A percentile compares a stretch with the other conserved stretches of the same genome.
Evolutionary conservation across 2,888 invertebrate species (phyloP).

Genomic region (Ferdinandea cuprea): DNA sequence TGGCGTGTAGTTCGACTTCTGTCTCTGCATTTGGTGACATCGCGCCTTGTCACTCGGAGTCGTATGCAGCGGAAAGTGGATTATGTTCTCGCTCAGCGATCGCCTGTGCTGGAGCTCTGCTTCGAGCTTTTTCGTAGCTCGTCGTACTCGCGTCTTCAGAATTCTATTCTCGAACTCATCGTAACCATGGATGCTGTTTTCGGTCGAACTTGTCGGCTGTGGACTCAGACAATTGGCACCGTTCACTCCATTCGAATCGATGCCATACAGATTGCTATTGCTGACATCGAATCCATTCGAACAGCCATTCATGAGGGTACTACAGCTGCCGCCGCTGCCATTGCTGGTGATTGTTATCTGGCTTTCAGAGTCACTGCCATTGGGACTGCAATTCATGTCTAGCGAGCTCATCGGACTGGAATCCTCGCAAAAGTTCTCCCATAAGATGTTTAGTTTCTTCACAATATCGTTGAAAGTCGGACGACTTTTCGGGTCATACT

Average conservation of each 20-base stretch:
- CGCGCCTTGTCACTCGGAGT: conserved; percentile 90
- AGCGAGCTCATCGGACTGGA: conserved; percentile 81
- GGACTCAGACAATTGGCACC: conserved; percentile 52
- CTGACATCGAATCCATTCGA: conserved; percentile 69
- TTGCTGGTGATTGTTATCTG: conserved; percentile 61
- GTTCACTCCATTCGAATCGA: conserved; percentile 52
- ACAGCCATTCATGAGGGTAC: conserved; percentile 74
- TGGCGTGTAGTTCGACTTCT: conserved; percentile 80
- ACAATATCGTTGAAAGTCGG: conserved; percentile 94
- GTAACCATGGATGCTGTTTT: conserved; percentile 78
- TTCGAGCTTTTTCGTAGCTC: conserved; percentile 81
- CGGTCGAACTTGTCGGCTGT: conserved; percentile 60
- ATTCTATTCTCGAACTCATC: conserved; percentile 79
- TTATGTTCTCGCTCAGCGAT: conserved; percentile 89
- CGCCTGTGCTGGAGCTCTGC: conserved; percentile 86
- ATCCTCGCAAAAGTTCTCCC: conserved; percentile 84
- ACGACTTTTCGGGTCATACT: conserved; percentile 95
- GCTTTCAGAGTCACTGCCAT: conserved; percentile 81
- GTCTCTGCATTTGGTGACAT: conserved; percentile 86
- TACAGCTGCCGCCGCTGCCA: conserved; percentile 59
- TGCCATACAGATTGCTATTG: conserved; percentile 46
- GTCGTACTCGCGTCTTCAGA: conserved; percentile 80
- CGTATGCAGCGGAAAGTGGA: conserved; percentile 85
- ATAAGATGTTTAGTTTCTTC: conserved; percentile 86
- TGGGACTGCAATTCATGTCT: conserved; percentile 80